Base-by-base conservation (phyloP, 2,797 vertebrate genomes). In the Eutrigla gurnardus region DNA sequence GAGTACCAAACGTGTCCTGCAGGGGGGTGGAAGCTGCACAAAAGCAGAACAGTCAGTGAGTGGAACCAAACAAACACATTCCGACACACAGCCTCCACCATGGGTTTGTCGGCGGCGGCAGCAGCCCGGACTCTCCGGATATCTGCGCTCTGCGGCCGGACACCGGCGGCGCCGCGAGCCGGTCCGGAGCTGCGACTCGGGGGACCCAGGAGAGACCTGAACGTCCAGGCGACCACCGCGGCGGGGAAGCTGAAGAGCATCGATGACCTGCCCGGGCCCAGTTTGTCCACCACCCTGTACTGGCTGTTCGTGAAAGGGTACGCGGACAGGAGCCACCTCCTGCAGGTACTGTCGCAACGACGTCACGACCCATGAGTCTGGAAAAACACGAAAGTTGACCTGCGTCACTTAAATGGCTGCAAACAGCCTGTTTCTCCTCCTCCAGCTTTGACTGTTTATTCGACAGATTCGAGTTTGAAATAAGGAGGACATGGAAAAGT, bases 271-370 rank as follows among this genome's bases (percentile, higher is more conserved):
- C 92, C 93, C 0, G 95, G 95, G 0, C 94, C 95, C 14, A 91
- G 81, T 18, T 15, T 86, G 0, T 0, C 70, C 50, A 91, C 83
- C 13, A 94, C 89, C 0, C 79, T 87, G 10, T 93, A 94, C 90
- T 94, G 93, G 94, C 6, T 96, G 0, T 91, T 95, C 32, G 52
- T 89, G 1, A 92, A 91, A 72, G 94, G 94, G 7, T 96, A 93
- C 2, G 85, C 90, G 2, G 89, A 93, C 40, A 95, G 87, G 66
- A 77, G 67, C n/a, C 95, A 96, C 70, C 37, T 91, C 0, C 80
- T 95, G 86, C 95, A 96, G 52, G 52, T 49, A n/a, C 14, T 42
- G 12, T 25, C 25, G 25, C 25, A 25, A 25, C 25, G 25, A 25
- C 25, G 25, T 25, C 25, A 25, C 25, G 25, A 25, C 1, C 25